Percentiles rank a stretch among this genome's conserved stretches.
Evolutionary conservation across 2,888 invertebrate genomes (phyloP).

Genomic region (Volucella bombylans): DNA sequence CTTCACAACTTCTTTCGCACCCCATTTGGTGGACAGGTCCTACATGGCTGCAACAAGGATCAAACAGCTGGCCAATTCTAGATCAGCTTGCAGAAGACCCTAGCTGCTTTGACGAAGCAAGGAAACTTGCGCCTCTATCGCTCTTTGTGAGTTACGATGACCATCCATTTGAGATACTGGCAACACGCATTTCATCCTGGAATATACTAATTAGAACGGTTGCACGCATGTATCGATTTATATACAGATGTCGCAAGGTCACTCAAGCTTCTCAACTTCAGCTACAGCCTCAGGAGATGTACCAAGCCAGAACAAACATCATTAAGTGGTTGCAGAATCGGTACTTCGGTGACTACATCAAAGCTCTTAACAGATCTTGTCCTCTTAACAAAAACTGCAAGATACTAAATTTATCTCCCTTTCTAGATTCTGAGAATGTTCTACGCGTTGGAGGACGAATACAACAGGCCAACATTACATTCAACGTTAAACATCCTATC

Average conservation of each 20-base stretch:
- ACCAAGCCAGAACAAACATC: neutral
- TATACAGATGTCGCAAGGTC: neutral
- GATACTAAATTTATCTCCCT: slow-evolving; percentile 49
- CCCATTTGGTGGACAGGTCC: slow-evolving; percentile 71
- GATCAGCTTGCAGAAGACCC: neutral
- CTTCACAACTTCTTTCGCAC: slow-evolving; percentile 34
- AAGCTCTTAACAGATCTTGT: neutral
- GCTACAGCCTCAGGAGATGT: no score
- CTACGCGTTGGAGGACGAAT: slow-evolving; percentile 75
- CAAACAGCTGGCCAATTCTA: slow-evolving; percentile 2
- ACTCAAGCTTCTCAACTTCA: neutral
- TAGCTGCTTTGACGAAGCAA: neutral
- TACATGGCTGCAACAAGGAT: slow-evolving; percentile 28
- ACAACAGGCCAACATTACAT: slow-evolving; percentile 51
- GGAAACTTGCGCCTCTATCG: neutral
- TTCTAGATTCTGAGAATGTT: slow-evolving; percentile 69
- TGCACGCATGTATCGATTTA: neutral
- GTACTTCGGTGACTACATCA: neutral
- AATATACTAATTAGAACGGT: neutral
- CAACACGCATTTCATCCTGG: slow-evolving; percentile 1
- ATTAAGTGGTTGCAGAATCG: slow-evolving; percentile 1
- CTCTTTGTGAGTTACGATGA: neutral
- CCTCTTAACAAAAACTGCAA: neutral
- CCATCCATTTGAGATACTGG: neutral
- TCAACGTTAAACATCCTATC: slow-evolving; percentile 42